Conservation (phyloP, 2,113 vertebrate species). For the Eidolon helvum region DNA sequence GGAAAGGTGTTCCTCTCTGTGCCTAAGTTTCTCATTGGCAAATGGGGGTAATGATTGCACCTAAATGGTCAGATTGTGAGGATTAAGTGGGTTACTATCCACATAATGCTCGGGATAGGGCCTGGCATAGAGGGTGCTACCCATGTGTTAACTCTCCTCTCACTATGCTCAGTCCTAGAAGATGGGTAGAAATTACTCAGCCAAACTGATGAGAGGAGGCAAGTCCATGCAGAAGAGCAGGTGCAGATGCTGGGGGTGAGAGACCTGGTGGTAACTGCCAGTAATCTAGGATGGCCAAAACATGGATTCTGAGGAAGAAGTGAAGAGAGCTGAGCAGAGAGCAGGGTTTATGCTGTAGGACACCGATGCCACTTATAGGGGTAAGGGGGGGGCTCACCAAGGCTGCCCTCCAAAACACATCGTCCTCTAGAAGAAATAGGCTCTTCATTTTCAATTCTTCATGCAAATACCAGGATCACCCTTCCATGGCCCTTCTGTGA, state of each 20-base stretch:
- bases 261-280: neutral
- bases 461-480: neutral
- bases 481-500: accelerated
- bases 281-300: accelerated
- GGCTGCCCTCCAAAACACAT: neutral
- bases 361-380: accelerated
- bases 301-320: neutral
- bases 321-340: no score
- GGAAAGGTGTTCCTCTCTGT: neutral
- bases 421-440: neutral
- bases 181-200: neutral
- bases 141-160: accelerated
- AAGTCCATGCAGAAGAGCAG: neutral
- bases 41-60: neutral
- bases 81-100: neutral
- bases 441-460: neutral
- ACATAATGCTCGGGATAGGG: neutral
- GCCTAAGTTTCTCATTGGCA: neutral
- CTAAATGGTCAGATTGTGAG: neutral
- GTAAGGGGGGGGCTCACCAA: neutral
- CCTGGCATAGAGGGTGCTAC: neutral
- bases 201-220: neutral
- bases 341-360: neutral
- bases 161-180: neutral
- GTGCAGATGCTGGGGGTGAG: neutral